Evolutionary conservation across 2,888 invertebrate genomes (phyloP), one percentile per base, ranked within the genome.

Genomic region (Galeruca laticollis): DNA sequence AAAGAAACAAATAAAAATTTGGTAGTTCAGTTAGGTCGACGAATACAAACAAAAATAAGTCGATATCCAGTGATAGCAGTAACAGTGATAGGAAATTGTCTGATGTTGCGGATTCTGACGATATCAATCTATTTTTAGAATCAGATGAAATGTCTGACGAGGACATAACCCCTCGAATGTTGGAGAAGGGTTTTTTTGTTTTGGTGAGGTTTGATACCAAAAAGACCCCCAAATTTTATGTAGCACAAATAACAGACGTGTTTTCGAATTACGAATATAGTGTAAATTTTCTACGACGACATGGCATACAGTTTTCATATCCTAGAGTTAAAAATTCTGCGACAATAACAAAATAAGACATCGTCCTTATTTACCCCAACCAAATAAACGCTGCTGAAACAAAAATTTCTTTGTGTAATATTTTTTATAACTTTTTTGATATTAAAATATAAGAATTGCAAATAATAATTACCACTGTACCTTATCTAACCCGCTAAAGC

Each of bases 51-150:
- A 18, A 20, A 20, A 51, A 18, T 20, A 15, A 18, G 20, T 6
- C 51, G 18, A 51, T 51, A 51, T 51, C 43, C 43, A 43, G 15
- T 43, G 15, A 43, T 51, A 9, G n/a, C 2, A 54, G 26, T 54
- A 54, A 26, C 26, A 26, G 26, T 54, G 26, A 54, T 26, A 26
- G 26, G n/a, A 3, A 54, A 54, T 54, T 26, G 26, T 18, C 21
- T 26, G 26, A 54, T 54, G 26, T 54, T 26, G 9, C n/a, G 31
- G 26, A 26, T 21, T 54, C 54, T 13, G 26, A 18, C 11, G 26
- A 54, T 31, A 26, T 26, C 26, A 60, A 40, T 60, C 40, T 60
- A 60, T 60, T 60, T 60, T 60, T 20, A 60, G 43, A 60, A 60
- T 20, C 20, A 60, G 59, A 43, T 60, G 40, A 60, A 60, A 60